These are phyloP conservation scores for Scomberomorus guttatus DNA, from an alignment of 2,797 vertebrate genomes.

Conservation along the genomic window DNA sequence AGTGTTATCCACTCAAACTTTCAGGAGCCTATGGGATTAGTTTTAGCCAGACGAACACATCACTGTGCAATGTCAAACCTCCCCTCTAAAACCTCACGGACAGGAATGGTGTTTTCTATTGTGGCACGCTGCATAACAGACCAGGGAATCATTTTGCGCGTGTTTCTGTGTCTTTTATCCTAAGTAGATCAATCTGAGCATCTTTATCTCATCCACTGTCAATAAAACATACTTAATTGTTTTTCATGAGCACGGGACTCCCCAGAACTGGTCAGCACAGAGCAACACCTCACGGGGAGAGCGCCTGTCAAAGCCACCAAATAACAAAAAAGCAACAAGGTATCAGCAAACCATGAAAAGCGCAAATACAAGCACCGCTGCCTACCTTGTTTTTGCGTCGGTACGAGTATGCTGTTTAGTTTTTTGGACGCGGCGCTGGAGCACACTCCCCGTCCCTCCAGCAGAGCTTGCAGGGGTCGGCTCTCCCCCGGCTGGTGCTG, in stretches of 20 bases:
- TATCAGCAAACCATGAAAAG: not conserved
- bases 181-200: slow-evolving; percentile 4
- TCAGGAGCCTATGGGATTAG: slow-evolving; percentile 35
- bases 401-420: slow-evolving; percentile 56
- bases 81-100: slow-evolving; percentile 11
- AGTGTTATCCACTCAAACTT: slow-evolving; percentile 46
- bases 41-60: slow-evolving; percentile 33
- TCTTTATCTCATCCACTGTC: slow-evolving; percentile 19
- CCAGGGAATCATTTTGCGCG: not conserved
- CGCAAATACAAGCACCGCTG: not conserved
- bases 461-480: slow-evolving; percentile 91
- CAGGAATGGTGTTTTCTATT: slow-evolving; percentile 2
- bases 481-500: slow-evolving; percentile 87
- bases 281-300: slow-evolving; percentile 19
- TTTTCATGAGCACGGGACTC: slow-evolving; percentile 21
- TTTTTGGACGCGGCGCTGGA: slow-evolving; percentile 79
- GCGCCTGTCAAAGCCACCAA: slow-evolving; percentile 47
- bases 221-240: slow-evolving; percentile 13
- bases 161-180: not conserved
- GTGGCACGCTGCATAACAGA: slow-evolving; percentile 16
- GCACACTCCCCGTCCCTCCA: slow-evolving; percentile 93
- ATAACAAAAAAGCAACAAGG: slow-evolving; percentile 8
- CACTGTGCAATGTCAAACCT: slow-evolving; percentile 42
- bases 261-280: slow-evolving; percentile 16
- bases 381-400: slow-evolving; percentile 77